Evolutionary conservation across 2,113 vertebrate genomes (phyloP).

Genomic region (Pavo muticus): DNA sequence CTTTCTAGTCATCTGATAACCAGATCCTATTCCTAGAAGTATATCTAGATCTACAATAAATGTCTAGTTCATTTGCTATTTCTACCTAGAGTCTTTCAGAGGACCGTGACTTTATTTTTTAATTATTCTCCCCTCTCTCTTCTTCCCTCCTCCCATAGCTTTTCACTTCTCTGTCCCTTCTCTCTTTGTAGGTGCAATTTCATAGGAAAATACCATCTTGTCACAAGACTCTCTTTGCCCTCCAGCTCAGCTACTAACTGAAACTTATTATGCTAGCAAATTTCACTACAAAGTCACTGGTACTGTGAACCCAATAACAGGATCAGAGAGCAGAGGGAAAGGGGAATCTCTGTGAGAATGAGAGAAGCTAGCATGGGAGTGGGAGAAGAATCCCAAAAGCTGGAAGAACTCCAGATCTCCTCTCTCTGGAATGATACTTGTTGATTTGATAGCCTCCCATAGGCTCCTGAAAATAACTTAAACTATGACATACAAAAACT

Average conservation of each 20-base stretch:
- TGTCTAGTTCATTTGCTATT: background rate
- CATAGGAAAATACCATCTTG: constrained; percentile 47
- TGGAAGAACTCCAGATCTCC: constrained; percentile 32
- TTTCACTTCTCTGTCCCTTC: background rate
- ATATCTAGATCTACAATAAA: background rate
- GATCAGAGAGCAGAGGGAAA: constrained; percentile 15
- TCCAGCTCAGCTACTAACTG: constrained; percentile 29
- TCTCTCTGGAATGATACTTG: background rate
- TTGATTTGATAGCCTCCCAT: background rate
- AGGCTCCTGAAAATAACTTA: background rate
- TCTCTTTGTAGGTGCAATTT: constrained; percentile 58
- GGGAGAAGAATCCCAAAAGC: background rate
- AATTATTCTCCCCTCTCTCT: background rate
- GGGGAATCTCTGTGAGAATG: background rate
- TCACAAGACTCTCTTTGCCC: constrained; percentile 53
- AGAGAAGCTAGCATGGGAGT: constrained; percentile 12
- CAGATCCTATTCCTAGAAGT: background rate
- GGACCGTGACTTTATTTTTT: rapidly evolving
- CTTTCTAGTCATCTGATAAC: background rate
- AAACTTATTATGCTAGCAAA: constrained; percentile 57
- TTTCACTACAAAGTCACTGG: constrained; percentile 56
- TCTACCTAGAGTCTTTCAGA: background rate
- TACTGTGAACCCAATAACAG: constrained; percentile 18
- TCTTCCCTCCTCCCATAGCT: background rate
- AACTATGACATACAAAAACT: background rate